These are phyloP conservation scores for Phymastichus coffea DNA, from an alignment of 1,140 invertebrate species.

Conservation along the genomic window DNA sequence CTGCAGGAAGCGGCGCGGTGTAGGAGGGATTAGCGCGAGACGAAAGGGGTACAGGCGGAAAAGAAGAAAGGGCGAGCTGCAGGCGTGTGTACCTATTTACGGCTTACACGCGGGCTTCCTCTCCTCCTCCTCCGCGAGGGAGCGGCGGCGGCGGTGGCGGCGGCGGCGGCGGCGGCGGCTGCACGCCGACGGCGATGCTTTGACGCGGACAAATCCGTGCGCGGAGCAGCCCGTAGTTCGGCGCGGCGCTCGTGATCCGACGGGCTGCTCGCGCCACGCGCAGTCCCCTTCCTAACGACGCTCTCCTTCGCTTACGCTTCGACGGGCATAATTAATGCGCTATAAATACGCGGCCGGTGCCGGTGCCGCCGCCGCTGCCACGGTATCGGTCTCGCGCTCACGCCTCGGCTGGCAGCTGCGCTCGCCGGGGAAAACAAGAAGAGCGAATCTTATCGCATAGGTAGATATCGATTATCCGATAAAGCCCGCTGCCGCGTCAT, in stretches of 20 bases:
- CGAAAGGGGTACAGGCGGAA: background rate
- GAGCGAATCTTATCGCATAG: too few species aligned
- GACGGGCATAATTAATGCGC: too few species aligned
- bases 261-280: background rate
- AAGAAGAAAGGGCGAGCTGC: conserved; percentile 4
- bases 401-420: background rate
- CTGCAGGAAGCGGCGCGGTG: background rate
- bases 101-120: background rate
- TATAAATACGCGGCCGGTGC: background rate
- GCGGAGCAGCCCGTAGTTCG: conserved; percentile 18
- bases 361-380: background rate
- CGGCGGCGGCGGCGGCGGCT: too few species aligned
- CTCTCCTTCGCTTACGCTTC: too few species aligned
- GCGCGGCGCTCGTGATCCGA: background rate
- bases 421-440: too few species aligned
- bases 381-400: background rate
- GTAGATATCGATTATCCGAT: background rate
- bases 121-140: too few species aligned
- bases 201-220: conserved; percentile 27
- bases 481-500: background rate
- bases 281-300: background rate
- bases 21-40: too few species aligned
- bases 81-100: conserved; percentile 20
- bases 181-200: conserved; percentile 23
- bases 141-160: too few species aligned